phyloP scores from a whole-genome alignment of 2,888 invertebrate species.

The Phoronis australis region DNA sequence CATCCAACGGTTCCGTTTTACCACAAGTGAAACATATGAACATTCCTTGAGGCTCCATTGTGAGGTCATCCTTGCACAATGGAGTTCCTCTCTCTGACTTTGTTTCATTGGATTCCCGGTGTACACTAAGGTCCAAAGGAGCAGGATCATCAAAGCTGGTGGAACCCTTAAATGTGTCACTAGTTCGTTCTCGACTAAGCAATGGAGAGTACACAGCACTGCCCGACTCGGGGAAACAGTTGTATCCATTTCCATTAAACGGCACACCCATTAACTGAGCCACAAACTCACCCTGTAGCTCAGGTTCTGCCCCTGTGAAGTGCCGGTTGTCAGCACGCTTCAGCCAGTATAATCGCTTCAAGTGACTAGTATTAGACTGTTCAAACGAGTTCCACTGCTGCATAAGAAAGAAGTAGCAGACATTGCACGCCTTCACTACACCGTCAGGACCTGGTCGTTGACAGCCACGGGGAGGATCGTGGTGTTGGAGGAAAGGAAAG shows the following conservation, averaged over 20 bases:
- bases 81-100: background rate
- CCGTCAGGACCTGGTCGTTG: conserved; percentile 50
- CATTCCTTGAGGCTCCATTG: conserved; percentile 57
- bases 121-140: conserved; percentile 34
- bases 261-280: conserved; percentile 68
- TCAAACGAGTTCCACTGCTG: conserved; percentile 93
- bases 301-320: conserved; percentile 66
- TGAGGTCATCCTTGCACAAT: background rate
- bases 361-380: conserved; percentile 75
- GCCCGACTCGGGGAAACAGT: background rate
- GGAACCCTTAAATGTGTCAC: no score
- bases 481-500: conserved; percentile 86
- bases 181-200: background rate
- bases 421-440: conserved; percentile 69
- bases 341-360: conserved; percentile 85
- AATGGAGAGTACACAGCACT: background rate
- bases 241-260: conserved; percentile 25
- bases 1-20: conserved; percentile 56
- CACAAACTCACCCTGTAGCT: conserved; percentile 85
- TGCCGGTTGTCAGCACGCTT: conserved; percentile 86
- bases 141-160: conserved; percentile 16
- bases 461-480: conserved; percentile 75
- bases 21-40: conserved; percentile 90
- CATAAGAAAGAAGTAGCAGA: conserved; percentile 78
- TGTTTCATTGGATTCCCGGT: conserved; percentile 27